A percentile compares a stretch with the other conserved stretches of the same genome.
phyloP scores from a whole-genome alignment of 2,888 invertebrate genomes.

The Leptinotarsa rubiginosa region DNA sequence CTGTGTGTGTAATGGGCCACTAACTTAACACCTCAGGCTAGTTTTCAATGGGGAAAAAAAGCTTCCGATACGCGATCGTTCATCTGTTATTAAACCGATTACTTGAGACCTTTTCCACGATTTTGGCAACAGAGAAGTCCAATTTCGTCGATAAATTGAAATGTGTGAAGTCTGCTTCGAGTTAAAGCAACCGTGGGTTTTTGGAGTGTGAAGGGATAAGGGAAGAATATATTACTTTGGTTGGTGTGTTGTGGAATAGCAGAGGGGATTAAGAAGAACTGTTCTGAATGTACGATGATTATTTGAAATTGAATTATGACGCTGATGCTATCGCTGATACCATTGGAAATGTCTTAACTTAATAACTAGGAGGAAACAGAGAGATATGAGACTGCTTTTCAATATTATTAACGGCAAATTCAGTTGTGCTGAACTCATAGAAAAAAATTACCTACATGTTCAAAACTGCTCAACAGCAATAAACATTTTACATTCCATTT shows the following conservation, averaged over 20 bases:
- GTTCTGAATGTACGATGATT: not conserved
- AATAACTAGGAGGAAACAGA: no score
- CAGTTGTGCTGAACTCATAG: no score
- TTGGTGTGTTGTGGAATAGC: not conserved
- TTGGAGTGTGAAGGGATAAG: conserved; percentile 16
- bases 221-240: conserved; percentile 19
- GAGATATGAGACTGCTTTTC: no score
- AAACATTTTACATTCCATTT: no score
- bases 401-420: no score
- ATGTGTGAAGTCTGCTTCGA: conserved; percentile 37
- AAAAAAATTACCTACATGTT: no score
- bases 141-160: conserved; percentile 39
- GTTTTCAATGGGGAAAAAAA: conserved; percentile 54
- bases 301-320: not conserved
- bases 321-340: not conserved
- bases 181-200: conserved; percentile 32
- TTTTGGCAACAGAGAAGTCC: conserved; percentile 45
- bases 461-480: no score
- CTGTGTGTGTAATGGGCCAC: conserved; percentile 34
- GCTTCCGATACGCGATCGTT: conserved; percentile 59
- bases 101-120: conserved; percentile 54
- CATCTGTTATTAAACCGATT: conserved; percentile 63
- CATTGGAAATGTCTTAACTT: not conserved
- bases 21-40: conserved; percentile 51
- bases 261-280: conserved; percentile 6